These are phyloP conservation scores for Semnornis frantzii DNA, from an alignment of 2,113 vertebrate genomes.

Conservation along the genomic window DNA sequence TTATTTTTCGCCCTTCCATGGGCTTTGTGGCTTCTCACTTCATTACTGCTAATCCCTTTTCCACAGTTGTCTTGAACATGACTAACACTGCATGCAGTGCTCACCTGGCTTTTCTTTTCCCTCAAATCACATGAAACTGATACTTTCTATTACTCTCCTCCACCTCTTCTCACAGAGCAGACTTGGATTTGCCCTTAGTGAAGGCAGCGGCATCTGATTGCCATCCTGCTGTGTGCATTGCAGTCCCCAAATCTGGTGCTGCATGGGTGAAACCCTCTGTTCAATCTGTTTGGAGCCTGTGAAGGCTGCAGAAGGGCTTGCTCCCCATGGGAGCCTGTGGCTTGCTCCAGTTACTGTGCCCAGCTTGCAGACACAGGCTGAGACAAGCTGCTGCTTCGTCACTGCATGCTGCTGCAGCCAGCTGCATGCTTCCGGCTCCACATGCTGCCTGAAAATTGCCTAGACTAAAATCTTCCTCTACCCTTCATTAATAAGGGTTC, in stretches of 20 bases:
- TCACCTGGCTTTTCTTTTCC: neutral
- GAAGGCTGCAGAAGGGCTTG: neutral
- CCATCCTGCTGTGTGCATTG: neutral
- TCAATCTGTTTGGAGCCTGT: neutral
- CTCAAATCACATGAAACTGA: neutral
- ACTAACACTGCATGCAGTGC: neutral
- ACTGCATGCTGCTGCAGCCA: neutral
- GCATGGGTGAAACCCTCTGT: neutral
- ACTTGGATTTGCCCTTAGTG: neutral
- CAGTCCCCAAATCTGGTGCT: neutral
- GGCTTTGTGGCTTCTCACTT: neutral
- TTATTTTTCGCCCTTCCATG: neutral
- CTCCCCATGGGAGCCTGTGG: fast-evolving
- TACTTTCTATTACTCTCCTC: neutral
- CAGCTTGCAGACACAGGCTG: neutral
- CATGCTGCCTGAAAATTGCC: neutral
- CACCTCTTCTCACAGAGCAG: neutral
- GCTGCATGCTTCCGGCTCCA: neutral
- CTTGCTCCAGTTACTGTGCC: neutral
- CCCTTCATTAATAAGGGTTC: neutral
- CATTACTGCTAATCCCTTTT: neutral
- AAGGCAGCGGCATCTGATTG: neutral
- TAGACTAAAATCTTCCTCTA: neutral
- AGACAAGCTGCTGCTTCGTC: neutral
- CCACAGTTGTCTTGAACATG: neutral